Evolutionary conservation across 2,113 vertebrate genomes (phyloP), one percentile per base, ranked within the genome.

Genomic region (Amia ocellicauda): DNA sequence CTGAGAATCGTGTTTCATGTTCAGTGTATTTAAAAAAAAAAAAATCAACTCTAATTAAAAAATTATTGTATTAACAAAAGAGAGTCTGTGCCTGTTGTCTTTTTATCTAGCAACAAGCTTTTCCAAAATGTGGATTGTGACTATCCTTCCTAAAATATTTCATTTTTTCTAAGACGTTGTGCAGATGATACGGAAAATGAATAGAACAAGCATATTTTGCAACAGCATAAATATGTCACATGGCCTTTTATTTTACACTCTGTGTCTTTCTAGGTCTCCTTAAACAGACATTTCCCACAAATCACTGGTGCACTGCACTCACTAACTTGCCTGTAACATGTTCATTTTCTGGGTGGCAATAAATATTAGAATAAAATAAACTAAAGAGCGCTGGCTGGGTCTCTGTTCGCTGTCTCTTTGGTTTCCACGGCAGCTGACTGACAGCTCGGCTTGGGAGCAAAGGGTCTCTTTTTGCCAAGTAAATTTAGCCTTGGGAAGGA

Each of bases 291-390:
- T 65, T 83, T 76, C 83, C 77, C 83, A 79, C 78, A 83, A 80
- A 87, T 86, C 84, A 78, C 74, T 67, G 70, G 69, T 68, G 68
- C 76, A 19, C 78, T 58, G 77, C 63, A 78, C 83, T 82, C 70
- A 77, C 78, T 88, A 80, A 83, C 79, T 77, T 69, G 82, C 80
- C 87, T 86, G 87, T 74, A 86, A 86, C 87, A 76, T 79, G 85
- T 87, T 90, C 86, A 86, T 91, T 87, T 89, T 85, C 87, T 78
- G 90, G 86, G 80, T 81, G 90, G 88, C 82, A 80, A 86, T 88
- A 90, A 91, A 90, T 90, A 93, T 88, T 88, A 86, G 85, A 88
- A 87, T 90, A 88, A 90, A 90, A 85, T 87, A 83, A 86, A 89
- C 82, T 84, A 77, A 85, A 88, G 87, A 76, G 74, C 84, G 84